phyloP scores from a whole-genome alignment of 2,888 invertebrate species.

The Amiota minor region DNA sequence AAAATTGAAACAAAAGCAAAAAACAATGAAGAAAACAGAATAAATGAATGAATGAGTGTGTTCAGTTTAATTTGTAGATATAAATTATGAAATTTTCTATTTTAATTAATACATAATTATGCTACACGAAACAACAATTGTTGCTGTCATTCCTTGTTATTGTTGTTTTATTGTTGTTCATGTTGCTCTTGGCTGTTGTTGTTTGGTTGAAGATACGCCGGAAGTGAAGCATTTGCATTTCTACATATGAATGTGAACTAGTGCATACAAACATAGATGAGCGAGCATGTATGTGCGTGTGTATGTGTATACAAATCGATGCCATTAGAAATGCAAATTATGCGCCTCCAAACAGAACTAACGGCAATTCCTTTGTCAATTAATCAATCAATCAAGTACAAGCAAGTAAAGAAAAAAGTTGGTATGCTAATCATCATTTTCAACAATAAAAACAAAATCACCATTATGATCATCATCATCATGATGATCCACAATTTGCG shows the following conservation, averaged over 20 bases:
- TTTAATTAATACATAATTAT: slow-evolving; percentile 68
- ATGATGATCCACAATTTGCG: slow-evolving; percentile 58
- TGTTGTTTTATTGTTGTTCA: slow-evolving; percentile 22
- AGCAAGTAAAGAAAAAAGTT: slow-evolving; percentile 25
- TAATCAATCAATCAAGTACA: slow-evolving; percentile 68
- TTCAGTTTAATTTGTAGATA: neutral
- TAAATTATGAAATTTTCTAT: slow-evolving; percentile 51
- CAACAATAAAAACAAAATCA: slow-evolving; percentile 23
- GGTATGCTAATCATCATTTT: slow-evolving; percentile 34
- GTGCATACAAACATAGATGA: slow-evolving; percentile 37
- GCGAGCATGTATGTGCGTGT: slow-evolving; percentile 8
- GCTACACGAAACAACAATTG: slow-evolving; percentile 45
- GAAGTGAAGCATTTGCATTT: slow-evolving; percentile 57
- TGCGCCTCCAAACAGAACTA: slow-evolving; percentile 41
- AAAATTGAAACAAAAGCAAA: slow-evolving; percentile 5
- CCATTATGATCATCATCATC: slow-evolving; percentile 33
- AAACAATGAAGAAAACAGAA: slow-evolving; percentile 15
- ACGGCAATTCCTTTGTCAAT: slow-evolving; percentile 69
- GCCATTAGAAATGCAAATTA: slow-evolving; percentile 32
- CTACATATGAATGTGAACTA: slow-evolving; percentile 59
- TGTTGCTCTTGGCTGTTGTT: slow-evolving; percentile 13
- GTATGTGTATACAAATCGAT: slow-evolving; percentile 14
- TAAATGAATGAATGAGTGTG: neutral
- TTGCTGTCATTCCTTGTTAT: slow-evolving; percentile 4
- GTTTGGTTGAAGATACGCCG: slow-evolving; percentile 8